Base-by-base conservation (phyloP, 1,140 invertebrate genomes). In the Anthonomus grandis region DNA sequence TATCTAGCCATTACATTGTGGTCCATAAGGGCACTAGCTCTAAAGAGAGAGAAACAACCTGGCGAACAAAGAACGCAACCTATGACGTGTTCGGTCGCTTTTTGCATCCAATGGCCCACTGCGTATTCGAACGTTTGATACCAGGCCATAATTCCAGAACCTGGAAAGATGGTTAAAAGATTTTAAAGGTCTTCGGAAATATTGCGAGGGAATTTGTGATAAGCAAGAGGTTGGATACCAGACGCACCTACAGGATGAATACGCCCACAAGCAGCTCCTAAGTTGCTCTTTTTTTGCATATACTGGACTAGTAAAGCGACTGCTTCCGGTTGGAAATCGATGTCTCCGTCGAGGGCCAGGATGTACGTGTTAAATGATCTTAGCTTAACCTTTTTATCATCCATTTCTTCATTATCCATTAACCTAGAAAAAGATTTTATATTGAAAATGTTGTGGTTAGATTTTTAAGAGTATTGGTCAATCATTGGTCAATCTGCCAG, bases 51-150 rank as follows among this genome's bases (percentile, higher is more conserved):
- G 75, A 96, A 96, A 74, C 93, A 95, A 22, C 93, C 93, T 12
- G 93, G 93, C 70, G 88, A 89, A 75, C 91, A 93, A 4, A 93
- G 79, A 2, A 93, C 91, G 70, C 90, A 93, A 1, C 85, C 91
- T 66, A 91, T 91, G 66, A 92, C 89, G 67, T 95, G 92, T 72
- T 95, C 93, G 0, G 93, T 93, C n/a, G 93, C 89, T 71, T 95
- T 95, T 76, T 95, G 93, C 38, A 95, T 81, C 93, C 93, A 95
- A 80, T 95, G 93, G 37, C 90, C 91, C 66, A 95, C 87, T 2
- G 93, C 92, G 67, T 95, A 95, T 74, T 95, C 93, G 67, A 95
- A 95, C 69, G 89, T 87, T 74, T 95, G 93, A 66, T 95, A 94
- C 92, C 91, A 95, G 15, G 91, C 88, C 84, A 95, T 91, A 2